Evolutionary conservation across 2,113 vertebrate genomes (phyloP), one percentile per base, ranked within the genome.

Genomic region (Reinhardtius hippoglossoides): DNA sequence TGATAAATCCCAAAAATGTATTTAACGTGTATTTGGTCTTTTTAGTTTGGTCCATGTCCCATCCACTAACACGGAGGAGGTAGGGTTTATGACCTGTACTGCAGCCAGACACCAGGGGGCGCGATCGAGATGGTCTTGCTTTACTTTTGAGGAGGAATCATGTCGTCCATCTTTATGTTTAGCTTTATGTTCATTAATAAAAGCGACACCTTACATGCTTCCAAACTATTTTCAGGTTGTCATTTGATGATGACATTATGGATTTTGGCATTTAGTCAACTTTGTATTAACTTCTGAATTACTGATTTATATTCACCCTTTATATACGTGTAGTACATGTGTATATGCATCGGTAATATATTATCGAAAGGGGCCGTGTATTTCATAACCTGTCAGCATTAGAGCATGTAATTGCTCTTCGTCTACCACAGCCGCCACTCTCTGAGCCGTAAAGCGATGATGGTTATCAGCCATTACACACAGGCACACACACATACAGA

Each of bases 391-490:
- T 52, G 58, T 80, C 70, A 71, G 35, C 69, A 87, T 75, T 66
- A 69, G 44, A 63, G 59, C 67, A 72, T 78, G 67, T 81, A 76
- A 80, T 90, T 67, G 48, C 60, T 80, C 67, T 69, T 76, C 77
- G 78, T 78, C 56, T 67, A 44, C 69, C 56, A 72, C 54, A 62
- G 72, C 64, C 9, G 46, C 85, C 74, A 74, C 81, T 83, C 71
- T 81, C 60, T 61, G 71, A 74, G 61, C 76, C 68, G 31, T 42
- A 66, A 69, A 76, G 78, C 67, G 74, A 81, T 78, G 76, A 89
- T 86, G 85, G 71, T 83, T 80, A 86, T 88, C 79, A 80, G 72
- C 23, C 50, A 77, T 86, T 63, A 81, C 73, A 76, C 67, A 63
- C 55, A 62, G n/a, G 13, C 31, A 24, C 46, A 59, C 54, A 66